Evolutionary conservation across 2,797 vertebrate genomes (phyloP).

Genomic region (Pseudopleuronectes americanus): DNA sequence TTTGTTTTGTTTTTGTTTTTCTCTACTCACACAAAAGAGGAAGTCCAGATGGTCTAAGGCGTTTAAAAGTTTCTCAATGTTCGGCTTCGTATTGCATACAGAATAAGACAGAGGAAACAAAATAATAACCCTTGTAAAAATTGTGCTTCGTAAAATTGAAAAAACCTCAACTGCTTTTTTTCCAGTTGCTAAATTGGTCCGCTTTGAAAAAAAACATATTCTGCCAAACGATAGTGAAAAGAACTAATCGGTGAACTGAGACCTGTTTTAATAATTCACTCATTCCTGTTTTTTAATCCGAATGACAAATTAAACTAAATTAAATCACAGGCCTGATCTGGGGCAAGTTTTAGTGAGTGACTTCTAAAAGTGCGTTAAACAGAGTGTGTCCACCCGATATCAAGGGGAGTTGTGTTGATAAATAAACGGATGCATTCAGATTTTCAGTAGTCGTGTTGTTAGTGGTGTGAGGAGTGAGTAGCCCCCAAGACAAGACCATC

Average conservation of each 20-base stretch:
- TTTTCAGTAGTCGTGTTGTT: slow-evolving; percentile 50
- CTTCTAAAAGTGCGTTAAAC: slow-evolving; percentile 55
- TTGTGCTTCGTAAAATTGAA: slow-evolving; percentile 85
- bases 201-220: slow-evolving; percentile 76
- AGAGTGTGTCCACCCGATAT: slow-evolving; percentile 19
- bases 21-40: slow-evolving; percentile 83
- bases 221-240: slow-evolving; percentile 70
- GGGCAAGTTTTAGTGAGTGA: slow-evolving; percentile 47
- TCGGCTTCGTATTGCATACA: slow-evolving; percentile 87
- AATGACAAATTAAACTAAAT: slow-evolving; percentile 38
- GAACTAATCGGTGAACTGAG: slow-evolving; percentile 67
- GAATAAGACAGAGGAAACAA: slow-evolving; percentile 83
- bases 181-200: slow-evolving; percentile 83
- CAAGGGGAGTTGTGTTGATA: slow-evolving; percentile 44
- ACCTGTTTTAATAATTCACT: slow-evolving; percentile 65
- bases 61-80: slow-evolving; percentile 82
- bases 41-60: slow-evolving; percentile 87
- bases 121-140: slow-evolving; percentile 83
- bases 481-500: slow-evolving; percentile 80
- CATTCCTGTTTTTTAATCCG: slow-evolving; percentile 14
- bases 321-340: slow-evolving; percentile 48
- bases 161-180: slow-evolving; percentile 75
- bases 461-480: slow-evolving; percentile 71
- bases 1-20: slow-evolving; percentile 48
- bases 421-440: slow-evolving; percentile 51